Percentiles rank a stretch among this genome's conserved stretches.
Conservation (phyloP, 2,113 vertebrate species). For the Scophthalmus maximus region DNA sequence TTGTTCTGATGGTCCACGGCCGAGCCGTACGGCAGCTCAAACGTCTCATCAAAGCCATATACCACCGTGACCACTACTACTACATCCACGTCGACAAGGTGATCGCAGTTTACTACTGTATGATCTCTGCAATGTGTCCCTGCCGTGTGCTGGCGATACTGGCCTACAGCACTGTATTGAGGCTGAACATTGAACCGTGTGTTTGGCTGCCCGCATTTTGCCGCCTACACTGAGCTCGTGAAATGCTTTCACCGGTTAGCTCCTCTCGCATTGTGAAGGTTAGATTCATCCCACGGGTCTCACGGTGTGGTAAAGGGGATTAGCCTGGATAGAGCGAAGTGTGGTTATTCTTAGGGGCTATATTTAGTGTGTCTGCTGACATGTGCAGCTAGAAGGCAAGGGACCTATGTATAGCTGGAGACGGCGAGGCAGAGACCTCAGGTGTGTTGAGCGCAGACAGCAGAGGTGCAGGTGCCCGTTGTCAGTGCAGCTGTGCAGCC, state of each 20-base stretch:
- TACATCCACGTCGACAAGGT: conserved; percentile 99
- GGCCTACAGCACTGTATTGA: neutral
- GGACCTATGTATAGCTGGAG: conserved; percentile 24
- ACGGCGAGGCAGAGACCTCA: conserved; percentile 16
- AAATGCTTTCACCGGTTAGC: conserved; percentile 30
- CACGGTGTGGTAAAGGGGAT: conserved; percentile 61
- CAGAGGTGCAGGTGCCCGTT: conserved; percentile 27
- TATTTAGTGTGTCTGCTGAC: conserved; percentile 49
- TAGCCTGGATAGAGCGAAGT: conserved; percentile 63
- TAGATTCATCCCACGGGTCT: conserved; percentile 47
- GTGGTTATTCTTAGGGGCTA: conserved; percentile 68
- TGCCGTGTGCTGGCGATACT: neutral
- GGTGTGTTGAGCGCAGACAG: conserved; percentile 17
- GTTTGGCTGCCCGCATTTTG: neutral
- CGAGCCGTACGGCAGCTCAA: conserved; percentile 93
- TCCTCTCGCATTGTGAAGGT: conserved; percentile 42
- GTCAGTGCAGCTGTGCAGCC: conserved; percentile 49
- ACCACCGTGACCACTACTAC: conserved; percentile 94
- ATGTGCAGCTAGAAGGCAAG: conserved; percentile 36
- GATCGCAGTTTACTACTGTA: neutral
- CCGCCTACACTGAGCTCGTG: conserved; percentile 5
- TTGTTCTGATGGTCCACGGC: conserved; percentile 95
- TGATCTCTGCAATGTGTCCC: no score
- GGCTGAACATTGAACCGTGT: neutral
- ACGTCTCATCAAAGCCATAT: conserved; percentile 95